Evolutionary conservation across 2,797 vertebrate genomes (phyloP).

Genomic region (Pangasius macronema): DNA sequence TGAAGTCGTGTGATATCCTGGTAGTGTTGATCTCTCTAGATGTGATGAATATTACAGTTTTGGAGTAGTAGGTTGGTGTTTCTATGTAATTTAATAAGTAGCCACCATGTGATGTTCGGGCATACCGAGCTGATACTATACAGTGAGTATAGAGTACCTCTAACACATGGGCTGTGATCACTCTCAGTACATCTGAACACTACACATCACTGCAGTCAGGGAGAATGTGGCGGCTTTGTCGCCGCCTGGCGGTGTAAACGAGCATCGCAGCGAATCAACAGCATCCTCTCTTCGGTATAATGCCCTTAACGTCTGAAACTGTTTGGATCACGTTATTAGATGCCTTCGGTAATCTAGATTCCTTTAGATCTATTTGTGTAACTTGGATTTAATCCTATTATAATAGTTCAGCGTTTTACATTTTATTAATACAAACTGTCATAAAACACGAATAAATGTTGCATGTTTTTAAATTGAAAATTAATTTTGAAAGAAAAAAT

Average conservation of each 20-base stretch:
- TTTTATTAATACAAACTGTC: neutral
- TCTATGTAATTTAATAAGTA: neutral
- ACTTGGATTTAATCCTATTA: neutral
- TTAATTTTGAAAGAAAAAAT: neutral
- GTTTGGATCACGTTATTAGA: neutral
- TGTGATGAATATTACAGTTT: neutral
- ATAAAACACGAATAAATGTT: neutral
- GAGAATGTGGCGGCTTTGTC: conserved; percentile 60
- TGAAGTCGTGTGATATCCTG: neutral
- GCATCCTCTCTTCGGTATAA: neutral
- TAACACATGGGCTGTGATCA: neutral
- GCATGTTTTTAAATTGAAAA: neutral
- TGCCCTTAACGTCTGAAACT: conserved; percentile 36
- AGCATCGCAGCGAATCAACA: conserved; percentile 3
- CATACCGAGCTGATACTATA: neutral
- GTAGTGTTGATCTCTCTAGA: neutral
- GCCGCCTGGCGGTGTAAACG: conserved; percentile 71
- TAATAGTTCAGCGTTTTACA: neutral
- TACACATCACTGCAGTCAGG: neutral
- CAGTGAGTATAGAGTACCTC: too few species aligned
- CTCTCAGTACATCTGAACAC: neutral
- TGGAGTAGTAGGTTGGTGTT: neutral
- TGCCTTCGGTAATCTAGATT: neutral
- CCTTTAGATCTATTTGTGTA: neutral
- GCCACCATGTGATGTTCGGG: neutral